These are phyloP conservation scores for Gymnarchus niloticus DNA, from an alignment of 2,113 vertebrate genomes.

Conservation along the genomic window DNA sequence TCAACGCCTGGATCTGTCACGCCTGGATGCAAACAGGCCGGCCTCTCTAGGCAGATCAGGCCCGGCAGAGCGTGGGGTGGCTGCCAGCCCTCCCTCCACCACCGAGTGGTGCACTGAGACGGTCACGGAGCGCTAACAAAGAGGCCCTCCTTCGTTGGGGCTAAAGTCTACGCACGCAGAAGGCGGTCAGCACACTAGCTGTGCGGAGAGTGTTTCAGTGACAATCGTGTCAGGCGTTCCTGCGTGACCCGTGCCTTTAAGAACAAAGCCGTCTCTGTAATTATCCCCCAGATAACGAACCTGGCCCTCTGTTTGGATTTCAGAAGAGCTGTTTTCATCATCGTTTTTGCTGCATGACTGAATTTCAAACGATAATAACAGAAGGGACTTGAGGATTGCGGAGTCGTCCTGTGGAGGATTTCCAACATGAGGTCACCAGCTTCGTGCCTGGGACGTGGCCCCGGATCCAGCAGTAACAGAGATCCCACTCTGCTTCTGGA, in stretches of 20 bases:
- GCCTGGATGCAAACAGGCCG: too few relatives aligned
- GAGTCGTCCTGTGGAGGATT: background rate
- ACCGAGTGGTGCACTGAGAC: too few relatives aligned
- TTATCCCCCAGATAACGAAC: background rate
- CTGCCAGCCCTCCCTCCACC: background rate
- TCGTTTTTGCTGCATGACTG: background rate
- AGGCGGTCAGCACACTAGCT: background rate
- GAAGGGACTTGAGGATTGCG: background rate
- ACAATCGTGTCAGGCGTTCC: background rate
- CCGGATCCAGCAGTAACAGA: background rate
- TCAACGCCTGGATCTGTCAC: too few relatives aligned
- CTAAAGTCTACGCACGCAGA: background rate
- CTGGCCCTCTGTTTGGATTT: background rate
- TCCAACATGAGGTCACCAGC: background rate
- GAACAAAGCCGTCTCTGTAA: background rate
- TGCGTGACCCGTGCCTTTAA: background rate
- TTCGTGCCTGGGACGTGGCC: background rate
- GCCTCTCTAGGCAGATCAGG: too few relatives aligned
- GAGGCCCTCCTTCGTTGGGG: too few relatives aligned
- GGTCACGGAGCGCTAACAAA: background rate
- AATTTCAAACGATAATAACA: slow-evolving; percentile 6
- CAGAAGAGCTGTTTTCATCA: background rate
- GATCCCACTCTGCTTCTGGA: background rate
- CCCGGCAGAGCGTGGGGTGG: background rate
- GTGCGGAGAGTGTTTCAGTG: background rate